These are phyloP conservation scores for Buathra laborator DNA, from an alignment of 2,888 invertebrate species.

Conservation along the genomic window DNA sequence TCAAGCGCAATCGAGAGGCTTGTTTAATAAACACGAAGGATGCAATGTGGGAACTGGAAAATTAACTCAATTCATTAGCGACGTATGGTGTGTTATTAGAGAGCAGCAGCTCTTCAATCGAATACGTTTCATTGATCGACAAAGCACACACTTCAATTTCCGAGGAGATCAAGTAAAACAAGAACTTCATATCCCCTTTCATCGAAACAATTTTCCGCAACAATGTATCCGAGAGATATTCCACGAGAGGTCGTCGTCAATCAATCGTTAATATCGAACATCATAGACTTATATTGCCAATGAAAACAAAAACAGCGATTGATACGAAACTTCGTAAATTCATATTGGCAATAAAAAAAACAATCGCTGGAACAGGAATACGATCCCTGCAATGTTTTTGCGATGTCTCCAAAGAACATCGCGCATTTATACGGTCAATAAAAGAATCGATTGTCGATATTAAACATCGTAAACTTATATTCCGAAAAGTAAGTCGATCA, in stretches of 20 bases:
- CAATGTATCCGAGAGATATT: not conserved
- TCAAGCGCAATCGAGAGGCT: not conserved
- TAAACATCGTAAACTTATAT: not conserved
- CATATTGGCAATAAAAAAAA: not conserved
- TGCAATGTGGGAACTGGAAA: not conserved
- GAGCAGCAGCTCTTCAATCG: not conserved
- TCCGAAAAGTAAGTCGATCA: not conserved
- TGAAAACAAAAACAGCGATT: not conserved
- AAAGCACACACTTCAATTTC: slow-evolving; percentile 12
- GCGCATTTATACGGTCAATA: not conserved
- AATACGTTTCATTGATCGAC: slow-evolving; percentile 37
- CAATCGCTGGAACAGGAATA: too few relatives aligned
- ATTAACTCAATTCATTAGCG: not conserved
- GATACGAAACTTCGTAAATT: not conserved
- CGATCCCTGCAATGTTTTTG: too few relatives aligned
- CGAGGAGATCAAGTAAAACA: not conserved
- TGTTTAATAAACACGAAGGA: not conserved
- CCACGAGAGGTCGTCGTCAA: not conserved
- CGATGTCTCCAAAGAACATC: not conserved
- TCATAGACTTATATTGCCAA: not conserved
- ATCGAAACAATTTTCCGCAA: not conserved
- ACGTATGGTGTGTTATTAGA: not conserved
- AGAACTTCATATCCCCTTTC: not conserved
- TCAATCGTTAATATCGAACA: not conserved
- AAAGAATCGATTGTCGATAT: not conserved